Evolutionary conservation across 1,140 invertebrate species (phyloP).

Genomic region (Delia radicum): DNA sequence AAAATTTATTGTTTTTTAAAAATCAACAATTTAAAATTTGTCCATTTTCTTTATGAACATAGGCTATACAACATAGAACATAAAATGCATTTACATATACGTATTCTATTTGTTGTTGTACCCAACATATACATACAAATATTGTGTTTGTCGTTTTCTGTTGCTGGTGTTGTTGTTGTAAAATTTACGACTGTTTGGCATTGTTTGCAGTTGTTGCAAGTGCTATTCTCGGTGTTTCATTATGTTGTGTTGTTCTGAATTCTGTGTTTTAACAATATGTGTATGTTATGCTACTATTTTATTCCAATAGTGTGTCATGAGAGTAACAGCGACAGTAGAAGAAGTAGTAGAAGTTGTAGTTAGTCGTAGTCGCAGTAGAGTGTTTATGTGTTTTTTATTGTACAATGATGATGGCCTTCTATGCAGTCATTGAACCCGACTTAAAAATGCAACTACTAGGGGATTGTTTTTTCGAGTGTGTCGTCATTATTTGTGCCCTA

Average conservation of each 20-base stretch:
- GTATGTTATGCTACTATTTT: conserved; percentile 8
- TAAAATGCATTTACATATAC: background rate
- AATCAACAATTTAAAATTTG: too few species aligned
- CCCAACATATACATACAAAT: background rate
- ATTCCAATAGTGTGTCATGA: background rate
- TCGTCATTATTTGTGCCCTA: background rate
- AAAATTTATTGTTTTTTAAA: too few species aligned
- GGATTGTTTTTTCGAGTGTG: background rate
- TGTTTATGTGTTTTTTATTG: conserved; percentile 19
- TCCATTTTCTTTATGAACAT: too few species aligned
- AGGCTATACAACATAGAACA: too few species aligned
- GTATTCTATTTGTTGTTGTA: background rate
- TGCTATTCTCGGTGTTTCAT: background rate
- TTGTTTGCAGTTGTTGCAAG: background rate
- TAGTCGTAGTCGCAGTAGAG: background rate
- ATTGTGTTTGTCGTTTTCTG: background rate
- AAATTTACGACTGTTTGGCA: conserved; percentile 1
- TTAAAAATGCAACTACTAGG: background rate
- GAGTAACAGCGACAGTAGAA: too few species aligned
- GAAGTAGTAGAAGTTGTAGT: background rate
- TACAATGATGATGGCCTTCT: conserved; percentile 44
- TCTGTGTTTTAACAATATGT: background rate
- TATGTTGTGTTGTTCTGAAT: background rate
- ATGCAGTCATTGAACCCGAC: conserved; percentile 50
- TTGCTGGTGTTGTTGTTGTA: background rate